These are phyloP conservation scores for Pocillopora verrucosa DNA, from an alignment of 64 coral and sea anemone genomes.

Conservation along the genomic window DNA sequence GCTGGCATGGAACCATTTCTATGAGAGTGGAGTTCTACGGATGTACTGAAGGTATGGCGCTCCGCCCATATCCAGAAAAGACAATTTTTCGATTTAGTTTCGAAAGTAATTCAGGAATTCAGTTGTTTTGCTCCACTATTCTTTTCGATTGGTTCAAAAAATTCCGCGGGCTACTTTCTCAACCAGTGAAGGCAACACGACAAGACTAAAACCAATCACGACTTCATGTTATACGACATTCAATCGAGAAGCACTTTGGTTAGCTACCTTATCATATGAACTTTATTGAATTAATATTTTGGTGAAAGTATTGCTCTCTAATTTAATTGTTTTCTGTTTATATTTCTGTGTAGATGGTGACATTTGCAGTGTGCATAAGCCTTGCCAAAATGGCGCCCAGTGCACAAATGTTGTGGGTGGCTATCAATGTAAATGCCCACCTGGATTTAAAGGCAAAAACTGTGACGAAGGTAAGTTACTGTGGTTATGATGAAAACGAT, in stretches of 20 bases:
- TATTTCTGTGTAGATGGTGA: slow-evolving; percentile 13
- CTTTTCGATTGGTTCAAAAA: too few species aligned
- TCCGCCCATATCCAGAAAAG: background rate
- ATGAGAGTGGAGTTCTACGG: slow-evolving; percentile 61
- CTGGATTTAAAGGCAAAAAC: slow-evolving; percentile 49
- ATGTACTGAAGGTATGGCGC: slow-evolving; percentile 45
- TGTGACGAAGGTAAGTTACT: slow-evolving; percentile 39
- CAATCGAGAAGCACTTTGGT: too few species aligned
- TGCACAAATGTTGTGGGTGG: slow-evolving; percentile 34
- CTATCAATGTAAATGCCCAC: slow-evolving; percentile 22
- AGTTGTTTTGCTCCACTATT: too few species aligned
- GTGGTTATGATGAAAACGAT: too few species aligned
- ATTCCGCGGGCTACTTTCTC: too few species aligned
- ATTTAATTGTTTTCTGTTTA: background rate
- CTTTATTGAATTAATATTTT: too few species aligned
- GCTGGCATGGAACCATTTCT: slow-evolving; percentile 29
- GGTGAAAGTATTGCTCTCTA: too few species aligned
- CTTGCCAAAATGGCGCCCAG: slow-evolving; percentile 46
- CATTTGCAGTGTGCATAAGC: slow-evolving; percentile 37
- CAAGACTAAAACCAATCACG: too few species aligned
- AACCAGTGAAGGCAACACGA: too few species aligned
- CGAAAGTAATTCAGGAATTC: too few species aligned
- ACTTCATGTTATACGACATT: too few species aligned
- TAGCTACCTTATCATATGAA: too few species aligned
- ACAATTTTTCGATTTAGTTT: background rate